Percentiles rank a stretch among this genome's conserved stretches.
Evolutionary conservation across 2,888 invertebrate species (phyloP).

Genomic region (Diarsia brunnea): DNA sequence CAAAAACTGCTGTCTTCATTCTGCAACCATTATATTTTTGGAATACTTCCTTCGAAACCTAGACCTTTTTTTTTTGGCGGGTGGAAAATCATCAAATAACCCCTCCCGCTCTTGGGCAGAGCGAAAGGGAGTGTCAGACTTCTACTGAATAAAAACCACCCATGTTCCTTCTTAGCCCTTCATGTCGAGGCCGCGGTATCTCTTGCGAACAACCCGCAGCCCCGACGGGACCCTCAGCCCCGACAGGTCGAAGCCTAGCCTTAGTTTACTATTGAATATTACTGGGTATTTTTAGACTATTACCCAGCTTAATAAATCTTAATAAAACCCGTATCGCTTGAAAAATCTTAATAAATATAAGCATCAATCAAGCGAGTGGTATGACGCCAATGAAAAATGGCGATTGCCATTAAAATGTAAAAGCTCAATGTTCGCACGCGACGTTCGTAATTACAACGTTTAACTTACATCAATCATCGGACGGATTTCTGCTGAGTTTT

Average conservation of each 20-base stretch:
- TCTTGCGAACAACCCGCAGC: no score
- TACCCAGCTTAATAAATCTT: neutral
- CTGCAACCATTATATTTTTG: neutral
- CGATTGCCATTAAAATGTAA: constrained; percentile 79
- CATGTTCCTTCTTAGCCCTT: no score
- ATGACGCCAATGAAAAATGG: constrained; percentile 82
- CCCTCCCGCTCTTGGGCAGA: no score
- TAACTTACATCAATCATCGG: constrained; percentile 83
- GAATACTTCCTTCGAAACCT: neutral
- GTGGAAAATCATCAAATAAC: no score
- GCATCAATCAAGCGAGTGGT: constrained; percentile 83
- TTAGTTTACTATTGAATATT: neutral
- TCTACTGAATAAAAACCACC: no score
- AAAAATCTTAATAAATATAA: constrained; percentile 83
- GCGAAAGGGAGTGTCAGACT: no score
- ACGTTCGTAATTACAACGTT: constrained; percentile 83
- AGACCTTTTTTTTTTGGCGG: no score
- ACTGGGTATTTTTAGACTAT: neutral
- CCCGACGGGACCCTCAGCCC: no score
- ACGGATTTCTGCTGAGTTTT: constrained; percentile 60
- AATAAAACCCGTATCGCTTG: constrained; percentile 38
- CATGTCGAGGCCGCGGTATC: no score
- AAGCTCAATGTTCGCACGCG: constrained; percentile 77
- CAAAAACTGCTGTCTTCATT: neutral
- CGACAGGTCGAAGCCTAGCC: no score